Conservation (phyloP, 2,113 vertebrate species). For the Glareola pratincola region DNA sequence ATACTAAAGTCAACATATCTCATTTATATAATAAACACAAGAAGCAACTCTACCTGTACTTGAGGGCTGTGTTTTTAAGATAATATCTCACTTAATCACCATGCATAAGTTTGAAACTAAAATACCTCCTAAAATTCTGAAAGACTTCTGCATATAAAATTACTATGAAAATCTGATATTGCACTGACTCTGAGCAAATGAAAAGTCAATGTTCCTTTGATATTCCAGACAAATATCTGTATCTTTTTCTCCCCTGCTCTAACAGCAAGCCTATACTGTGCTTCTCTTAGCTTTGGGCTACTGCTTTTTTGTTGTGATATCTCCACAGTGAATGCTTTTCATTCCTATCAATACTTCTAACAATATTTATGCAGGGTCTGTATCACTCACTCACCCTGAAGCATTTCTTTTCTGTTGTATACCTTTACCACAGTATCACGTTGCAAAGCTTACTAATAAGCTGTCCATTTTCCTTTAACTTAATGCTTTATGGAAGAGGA, state of each 20-base stretch:
- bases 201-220: neutral
- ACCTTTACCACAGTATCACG: neutral
- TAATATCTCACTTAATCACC: neutral
- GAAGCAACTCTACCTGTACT: neutral
- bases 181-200: neutral
- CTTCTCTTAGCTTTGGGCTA: conserved; percentile 36
- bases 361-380: neutral
- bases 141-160: neutral
- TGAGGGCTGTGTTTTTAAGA: conserved; percentile 33
- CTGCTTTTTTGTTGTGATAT: conserved; percentile 4
- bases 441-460: neutral
- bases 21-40: conserved; percentile 9
- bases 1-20: neutral
- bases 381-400: neutral
- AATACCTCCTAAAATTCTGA: neutral
- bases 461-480: neutral
- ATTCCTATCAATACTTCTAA: neutral
- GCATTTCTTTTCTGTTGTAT: neutral
- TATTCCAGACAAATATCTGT: neutral
- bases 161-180: neutral
- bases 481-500: neutral
- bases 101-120: neutral
- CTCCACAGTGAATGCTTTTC: neutral
- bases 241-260: neutral
- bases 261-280: neutral